phyloP scores from a whole-genome alignment of 2,797 vertebrate genomes.

The Sebastes minor region DNA sequence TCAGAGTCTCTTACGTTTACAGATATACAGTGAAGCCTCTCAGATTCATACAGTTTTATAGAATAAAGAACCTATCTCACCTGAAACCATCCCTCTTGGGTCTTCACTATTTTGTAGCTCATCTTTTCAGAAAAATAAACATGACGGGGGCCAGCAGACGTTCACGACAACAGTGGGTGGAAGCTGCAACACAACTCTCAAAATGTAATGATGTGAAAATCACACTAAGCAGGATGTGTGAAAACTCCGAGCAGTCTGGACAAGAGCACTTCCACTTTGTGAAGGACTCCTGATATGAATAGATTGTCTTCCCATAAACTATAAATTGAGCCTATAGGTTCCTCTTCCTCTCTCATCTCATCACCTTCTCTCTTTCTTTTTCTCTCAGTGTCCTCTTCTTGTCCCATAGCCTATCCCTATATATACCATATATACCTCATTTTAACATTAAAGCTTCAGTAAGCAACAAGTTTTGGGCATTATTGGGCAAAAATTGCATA shows the following conservation, averaged over 20 bases:
- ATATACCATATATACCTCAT: neutral
- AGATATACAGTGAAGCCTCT: too few relatives aligned
- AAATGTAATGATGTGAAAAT: conserved; percentile 6
- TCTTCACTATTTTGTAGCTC: neutral
- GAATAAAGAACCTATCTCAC: too few relatives aligned
- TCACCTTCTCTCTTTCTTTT: neutral
- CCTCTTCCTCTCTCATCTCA: neutral
- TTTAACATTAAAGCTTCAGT: neutral
- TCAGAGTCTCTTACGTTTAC: neutral
- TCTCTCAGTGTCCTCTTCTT: too few relatives aligned
- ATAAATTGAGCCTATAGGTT: neutral
- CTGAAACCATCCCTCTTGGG: neutral
- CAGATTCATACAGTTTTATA: too few relatives aligned
- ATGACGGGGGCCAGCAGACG: neutral
- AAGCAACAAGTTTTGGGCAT: too few relatives aligned
- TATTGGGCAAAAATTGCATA: too few relatives aligned
- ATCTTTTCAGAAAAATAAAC: neutral
- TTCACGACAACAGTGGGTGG: neutral
- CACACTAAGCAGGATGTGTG: neutral
- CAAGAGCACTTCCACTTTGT: neutral
- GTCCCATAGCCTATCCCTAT: too few relatives aligned
- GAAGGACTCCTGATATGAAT: neutral
- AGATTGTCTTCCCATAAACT: neutral
- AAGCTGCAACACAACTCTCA: neutral
- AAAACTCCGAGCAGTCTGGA: neutral